A percentile compares a stretch with the other conserved stretches of the same genome.
Conservation (phyloP, 35 echinoderm and acorn worm species). For the Diadema setosum region DNA sequence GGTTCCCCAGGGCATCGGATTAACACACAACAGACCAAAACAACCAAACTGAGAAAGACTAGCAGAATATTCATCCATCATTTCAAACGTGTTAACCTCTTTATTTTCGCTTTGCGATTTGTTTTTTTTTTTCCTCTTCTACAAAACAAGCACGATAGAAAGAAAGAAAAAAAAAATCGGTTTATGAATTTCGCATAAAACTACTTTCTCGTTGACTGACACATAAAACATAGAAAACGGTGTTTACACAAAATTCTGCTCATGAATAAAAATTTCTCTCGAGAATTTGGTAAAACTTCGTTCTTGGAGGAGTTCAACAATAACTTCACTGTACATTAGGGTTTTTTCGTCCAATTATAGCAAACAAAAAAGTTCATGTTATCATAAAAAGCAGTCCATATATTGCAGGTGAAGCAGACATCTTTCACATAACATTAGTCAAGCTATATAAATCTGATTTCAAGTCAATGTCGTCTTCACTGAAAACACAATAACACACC, state of each 20-base stretch:
- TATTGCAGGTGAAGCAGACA: slow-evolving; percentile 27
- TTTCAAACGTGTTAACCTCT: slow-evolving; percentile 16
- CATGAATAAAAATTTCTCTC: not conserved
- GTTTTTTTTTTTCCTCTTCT: slow-evolving; percentile 21
- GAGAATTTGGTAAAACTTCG: not conserved
- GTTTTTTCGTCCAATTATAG: slow-evolving; percentile 5
- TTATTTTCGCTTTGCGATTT: slow-evolving; percentile 24
- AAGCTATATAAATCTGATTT: slow-evolving; percentile 31
- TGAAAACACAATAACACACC: not conserved
- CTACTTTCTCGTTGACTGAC: not conserved
- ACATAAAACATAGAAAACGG: not conserved
- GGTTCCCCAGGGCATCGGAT: not conserved
- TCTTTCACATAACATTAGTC: slow-evolving; percentile 26
- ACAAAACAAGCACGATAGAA: slow-evolving; percentile 20
- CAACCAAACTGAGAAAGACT: slow-evolving; percentile 8
- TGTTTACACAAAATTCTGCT: not conserved
- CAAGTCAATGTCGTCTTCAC: not conserved
- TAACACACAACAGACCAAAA: slow-evolving; percentile 6
- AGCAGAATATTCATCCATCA: not conserved
- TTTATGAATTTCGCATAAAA: not conserved
- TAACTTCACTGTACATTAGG: not conserved
- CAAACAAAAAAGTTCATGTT: slow-evolving; percentile 12
- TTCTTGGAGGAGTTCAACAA: not conserved
- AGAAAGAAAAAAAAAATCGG: no score
- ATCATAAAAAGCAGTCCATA: slow-evolving; percentile 29